These are phyloP conservation scores for Dexiosoma caninum DNA, from an alignment of 2,888 invertebrate genomes.

Conservation along the genomic window DNA sequence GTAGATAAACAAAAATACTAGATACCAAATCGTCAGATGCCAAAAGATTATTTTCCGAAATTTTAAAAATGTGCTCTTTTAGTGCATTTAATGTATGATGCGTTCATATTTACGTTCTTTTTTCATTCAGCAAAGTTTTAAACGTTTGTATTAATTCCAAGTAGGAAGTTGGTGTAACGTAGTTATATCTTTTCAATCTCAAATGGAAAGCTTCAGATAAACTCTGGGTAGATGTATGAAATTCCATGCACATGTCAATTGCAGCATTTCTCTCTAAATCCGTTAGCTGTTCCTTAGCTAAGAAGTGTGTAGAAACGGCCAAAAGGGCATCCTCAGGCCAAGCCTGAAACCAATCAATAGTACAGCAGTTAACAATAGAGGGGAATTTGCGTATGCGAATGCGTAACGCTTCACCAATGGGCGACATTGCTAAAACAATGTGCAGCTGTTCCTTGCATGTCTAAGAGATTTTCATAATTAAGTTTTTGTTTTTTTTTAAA, in stretches of 20 bases:
- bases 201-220: constrained; percentile 83
- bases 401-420: constrained; percentile 90
- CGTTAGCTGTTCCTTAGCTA: constrained; percentile 88
- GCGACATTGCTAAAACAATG: constrained; percentile 92
- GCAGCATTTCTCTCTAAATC: constrained; percentile 86
- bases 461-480: constrained; percentile 71
- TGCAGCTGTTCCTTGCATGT: constrained; percentile 94
- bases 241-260: constrained; percentile 92
- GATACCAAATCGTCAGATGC: too few relatives aligned
- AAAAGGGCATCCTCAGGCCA: constrained; percentile 96
- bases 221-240: constrained; percentile 89
- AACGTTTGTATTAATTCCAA: constrained; percentile 94
- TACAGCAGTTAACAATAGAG: constrained; percentile 95
- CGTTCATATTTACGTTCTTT: constrained; percentile 83
- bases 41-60: too few relatives aligned
- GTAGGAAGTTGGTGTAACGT: constrained; percentile 96
- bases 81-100: background rate
- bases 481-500: background rate
- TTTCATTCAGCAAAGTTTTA: constrained; percentile 86
- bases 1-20: too few relatives aligned
- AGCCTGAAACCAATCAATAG: constrained; percentile 97
- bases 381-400: constrained; percentile 93
- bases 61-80: too few relatives aligned
- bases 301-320: constrained; percentile 91
- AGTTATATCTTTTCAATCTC: constrained; percentile 87